phyloP scores from a whole-genome alignment of 2,113 vertebrate genomes.

The Gymnarchus niloticus region DNA sequence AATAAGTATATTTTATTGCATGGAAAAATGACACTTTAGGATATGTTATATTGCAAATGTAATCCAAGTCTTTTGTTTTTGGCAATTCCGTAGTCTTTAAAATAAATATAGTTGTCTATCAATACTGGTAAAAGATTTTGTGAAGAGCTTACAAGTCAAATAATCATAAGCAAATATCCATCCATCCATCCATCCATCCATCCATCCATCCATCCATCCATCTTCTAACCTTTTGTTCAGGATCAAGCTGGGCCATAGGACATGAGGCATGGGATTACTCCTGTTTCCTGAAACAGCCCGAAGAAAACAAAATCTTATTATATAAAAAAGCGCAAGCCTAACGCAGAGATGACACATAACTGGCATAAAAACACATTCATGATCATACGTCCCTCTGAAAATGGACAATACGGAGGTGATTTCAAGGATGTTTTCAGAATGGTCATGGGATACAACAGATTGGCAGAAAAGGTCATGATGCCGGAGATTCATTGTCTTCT shows the following conservation, averaged over 20 bases:
- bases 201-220: neutral
- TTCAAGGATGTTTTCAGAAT: too few relatives aligned
- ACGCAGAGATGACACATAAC: neutral
- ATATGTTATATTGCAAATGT: neutral
- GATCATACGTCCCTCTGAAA: neutral
- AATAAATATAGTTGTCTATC: neutral
- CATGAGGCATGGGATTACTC: too few relatives aligned
- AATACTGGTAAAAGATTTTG: neutral
- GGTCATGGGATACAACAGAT: neutral
- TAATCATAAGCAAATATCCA: neutral
- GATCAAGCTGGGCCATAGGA: too few relatives aligned
- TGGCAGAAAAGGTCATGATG: neutral
- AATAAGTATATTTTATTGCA: neutral
- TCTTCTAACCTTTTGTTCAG: neutral
- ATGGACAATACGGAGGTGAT: neutral
- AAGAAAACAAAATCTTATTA: too few relatives aligned
- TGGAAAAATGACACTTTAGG: neutral
- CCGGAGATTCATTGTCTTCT: slow-evolving; percentile 4
- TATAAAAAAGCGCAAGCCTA: too few relatives aligned
- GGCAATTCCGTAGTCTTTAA: neutral
- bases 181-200: neutral
- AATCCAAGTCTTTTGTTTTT: neutral
- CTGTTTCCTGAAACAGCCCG: too few relatives aligned
- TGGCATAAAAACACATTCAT: neutral
- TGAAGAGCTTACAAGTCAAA: neutral